Evolutionary conservation across 2,113 vertebrate genomes (phyloP).

Genomic region (Chaetodon trifascialis): DNA sequence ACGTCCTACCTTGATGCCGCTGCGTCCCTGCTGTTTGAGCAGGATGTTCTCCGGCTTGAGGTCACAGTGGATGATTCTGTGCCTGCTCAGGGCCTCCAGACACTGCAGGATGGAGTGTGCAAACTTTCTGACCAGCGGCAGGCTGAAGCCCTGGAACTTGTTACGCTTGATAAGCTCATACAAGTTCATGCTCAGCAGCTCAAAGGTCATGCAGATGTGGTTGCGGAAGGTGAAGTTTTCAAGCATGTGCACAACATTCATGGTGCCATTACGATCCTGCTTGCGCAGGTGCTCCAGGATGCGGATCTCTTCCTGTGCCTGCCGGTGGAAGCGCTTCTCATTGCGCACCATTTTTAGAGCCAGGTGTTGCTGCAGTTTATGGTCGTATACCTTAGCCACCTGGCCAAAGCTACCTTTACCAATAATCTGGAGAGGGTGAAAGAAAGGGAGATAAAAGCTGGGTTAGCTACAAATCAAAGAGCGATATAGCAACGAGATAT

Average conservation of each 20-base stretch:
- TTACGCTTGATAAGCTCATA: conserved; percentile 99
- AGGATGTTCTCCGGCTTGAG: conserved; percentile 99
- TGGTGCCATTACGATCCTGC: conserved; percentile 94
- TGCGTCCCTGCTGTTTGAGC: conserved; percentile 96
- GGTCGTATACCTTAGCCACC: conserved; percentile 97
- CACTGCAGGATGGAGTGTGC: conserved; percentile 98
- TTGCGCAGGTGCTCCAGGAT: conserved; percentile 97
- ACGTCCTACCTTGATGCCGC: conserved; percentile 91
- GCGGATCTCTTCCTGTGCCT: conserved; percentile 96
- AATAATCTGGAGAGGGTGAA: conserved; percentile 88
- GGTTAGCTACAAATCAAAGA: not conserved
- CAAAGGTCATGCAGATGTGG: conserved; percentile 99
- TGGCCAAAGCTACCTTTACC: conserved; percentile 99
- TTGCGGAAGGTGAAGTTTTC: conserved; percentile 98
- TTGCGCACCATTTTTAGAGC: conserved; percentile 99
- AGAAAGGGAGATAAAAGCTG: not conserved
- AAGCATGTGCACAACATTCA: conserved; percentile 98
- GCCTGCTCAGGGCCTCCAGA: conserved; percentile 91
- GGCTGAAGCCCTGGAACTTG: conserved; percentile 98
- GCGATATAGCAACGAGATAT: too few species aligned
- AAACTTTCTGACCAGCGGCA: conserved; percentile 96
- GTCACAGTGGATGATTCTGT: conserved; percentile 98
- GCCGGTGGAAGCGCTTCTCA: conserved; percentile 96
- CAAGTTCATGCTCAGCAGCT: conserved; percentile 96
- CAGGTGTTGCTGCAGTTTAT: conserved; percentile 95